These are phyloP conservation scores for Campylomormyrus numenius DNA, from an alignment of 2,113 vertebrate species.

Conservation along the genomic window DNA sequence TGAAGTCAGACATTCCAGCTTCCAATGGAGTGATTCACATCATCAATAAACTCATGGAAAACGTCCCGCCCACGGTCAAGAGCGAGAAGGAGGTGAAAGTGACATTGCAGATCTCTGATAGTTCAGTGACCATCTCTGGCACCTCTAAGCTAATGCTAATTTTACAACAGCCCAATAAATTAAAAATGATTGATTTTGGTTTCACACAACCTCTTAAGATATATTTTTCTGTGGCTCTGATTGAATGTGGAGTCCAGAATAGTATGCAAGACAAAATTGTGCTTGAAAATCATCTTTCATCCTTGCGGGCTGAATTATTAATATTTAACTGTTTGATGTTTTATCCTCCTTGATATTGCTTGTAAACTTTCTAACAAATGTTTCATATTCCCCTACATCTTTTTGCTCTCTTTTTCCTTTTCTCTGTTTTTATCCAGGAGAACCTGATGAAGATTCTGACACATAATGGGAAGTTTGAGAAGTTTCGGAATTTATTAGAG, in stretches of 20 bases:
- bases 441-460: slow-evolving; percentile 74
- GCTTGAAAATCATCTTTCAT: background rate
- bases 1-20: slow-evolving; percentile 70
- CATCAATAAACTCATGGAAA: slow-evolving; percentile 77
- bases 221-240: background rate
- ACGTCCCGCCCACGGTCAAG: slow-evolving; percentile 57
- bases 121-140: background rate
- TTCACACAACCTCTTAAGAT: background rate
- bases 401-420: background rate
- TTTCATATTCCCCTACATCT: background rate
- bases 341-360: background rate
- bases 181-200: background rate
- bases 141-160: background rate
- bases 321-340: background rate
- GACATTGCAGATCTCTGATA: background rate
- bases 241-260: background rate
- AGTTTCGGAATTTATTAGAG: slow-evolving; percentile 71
- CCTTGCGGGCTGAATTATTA: background rate
- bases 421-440: slow-evolving; percentile 57
- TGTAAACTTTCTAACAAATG: background rate
- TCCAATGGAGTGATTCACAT: slow-evolving; percentile 87
- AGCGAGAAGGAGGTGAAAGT: slow-evolving; percentile 64
- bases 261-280: background rate
- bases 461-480: slow-evolving; percentile 64
- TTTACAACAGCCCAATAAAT: background rate